A percentile compares a stretch with the other conserved stretches of the same genome.
Conservation (phyloP, 2,888 invertebrate species). For the Gastrophysa polygoni region DNA sequence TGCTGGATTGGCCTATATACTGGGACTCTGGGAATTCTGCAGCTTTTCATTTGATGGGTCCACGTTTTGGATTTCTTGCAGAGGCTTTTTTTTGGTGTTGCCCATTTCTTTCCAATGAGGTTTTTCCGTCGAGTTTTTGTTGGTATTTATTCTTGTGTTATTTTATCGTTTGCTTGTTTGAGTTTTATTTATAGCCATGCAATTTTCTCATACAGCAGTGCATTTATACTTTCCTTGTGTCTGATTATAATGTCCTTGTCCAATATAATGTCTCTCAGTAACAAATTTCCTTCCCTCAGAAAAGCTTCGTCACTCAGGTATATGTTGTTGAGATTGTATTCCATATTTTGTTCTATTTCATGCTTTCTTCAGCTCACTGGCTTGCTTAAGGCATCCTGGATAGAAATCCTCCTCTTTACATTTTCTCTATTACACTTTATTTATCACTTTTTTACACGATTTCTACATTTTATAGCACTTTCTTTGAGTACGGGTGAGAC, state of each 20-base stretch:
- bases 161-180: constrained; percentile 2
- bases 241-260: too few relatives aligned
- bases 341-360: neutral
- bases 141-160: neutral
- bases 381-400: too few relatives aligned
- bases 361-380: constrained; percentile 7
- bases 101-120: neutral
- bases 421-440: too few relatives aligned
- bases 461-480: too few relatives aligned
- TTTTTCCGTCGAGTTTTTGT: neutral
- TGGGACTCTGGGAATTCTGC: constrained; percentile 1
- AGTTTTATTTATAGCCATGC: constrained; percentile 5
- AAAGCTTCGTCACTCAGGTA: too few relatives aligned
- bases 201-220: constrained; percentile 8
- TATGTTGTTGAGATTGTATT: neutral
- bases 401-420: too few relatives aligned
- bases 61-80: too few relatives aligned
- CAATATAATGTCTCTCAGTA: too few relatives aligned
- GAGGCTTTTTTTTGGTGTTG: constrained; percentile 4
- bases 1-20: neutral
- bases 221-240: neutral
- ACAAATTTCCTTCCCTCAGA: too few relatives aligned
- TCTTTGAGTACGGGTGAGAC: too few relatives aligned
- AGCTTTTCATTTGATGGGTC: neutral
- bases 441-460: too few relatives aligned